Conservation (phyloP, 1,140 invertebrate species). For the Drosophila navojoa region DNA sequence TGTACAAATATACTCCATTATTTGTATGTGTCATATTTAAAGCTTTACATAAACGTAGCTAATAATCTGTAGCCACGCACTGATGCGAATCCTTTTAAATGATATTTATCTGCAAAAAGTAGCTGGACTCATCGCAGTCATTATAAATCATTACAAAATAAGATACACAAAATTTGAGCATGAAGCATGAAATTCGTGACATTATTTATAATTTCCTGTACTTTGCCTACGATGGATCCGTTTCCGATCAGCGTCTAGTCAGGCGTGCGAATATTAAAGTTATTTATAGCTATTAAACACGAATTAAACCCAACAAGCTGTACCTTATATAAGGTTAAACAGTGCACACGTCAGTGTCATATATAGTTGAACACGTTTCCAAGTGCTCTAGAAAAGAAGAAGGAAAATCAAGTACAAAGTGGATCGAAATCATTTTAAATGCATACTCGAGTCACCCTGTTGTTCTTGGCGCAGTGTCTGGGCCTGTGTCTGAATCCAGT, state of each 20-base stretch:
- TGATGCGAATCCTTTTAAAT: constrained; percentile 24
- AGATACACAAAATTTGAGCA: constrained; percentile 6
- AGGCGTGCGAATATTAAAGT: constrained; percentile 41
- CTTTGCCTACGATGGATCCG: background rate
- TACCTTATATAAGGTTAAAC: constrained; percentile 54
- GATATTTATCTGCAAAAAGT: background rate
- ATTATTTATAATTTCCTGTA: constrained; percentile 10
- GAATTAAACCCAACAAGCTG: constrained; percentile 26
- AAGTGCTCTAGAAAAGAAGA: background rate
- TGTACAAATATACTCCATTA: background rate
- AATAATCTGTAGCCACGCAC: constrained; percentile 29
- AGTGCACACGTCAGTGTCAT: constrained; percentile 6
- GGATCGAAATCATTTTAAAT: constrained; percentile 20
- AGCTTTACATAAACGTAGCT: background rate
- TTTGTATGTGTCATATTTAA: background rate
- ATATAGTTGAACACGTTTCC: constrained; percentile 20
- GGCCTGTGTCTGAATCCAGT: constrained; percentile 33
- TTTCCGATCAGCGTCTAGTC: constrained; percentile 25
- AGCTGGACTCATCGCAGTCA: constrained; percentile 17
- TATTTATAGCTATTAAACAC: constrained; percentile 48
- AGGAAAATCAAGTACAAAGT: background rate
- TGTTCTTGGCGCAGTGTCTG: constrained; percentile 48
- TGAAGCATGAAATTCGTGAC: constrained; percentile 11
- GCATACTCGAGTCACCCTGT: constrained; percentile 22
- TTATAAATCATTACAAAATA: background rate